Evolutionary conservation across 2,113 vertebrate genomes (phyloP).

Genomic region (Dermatemys mawii): DNA sequence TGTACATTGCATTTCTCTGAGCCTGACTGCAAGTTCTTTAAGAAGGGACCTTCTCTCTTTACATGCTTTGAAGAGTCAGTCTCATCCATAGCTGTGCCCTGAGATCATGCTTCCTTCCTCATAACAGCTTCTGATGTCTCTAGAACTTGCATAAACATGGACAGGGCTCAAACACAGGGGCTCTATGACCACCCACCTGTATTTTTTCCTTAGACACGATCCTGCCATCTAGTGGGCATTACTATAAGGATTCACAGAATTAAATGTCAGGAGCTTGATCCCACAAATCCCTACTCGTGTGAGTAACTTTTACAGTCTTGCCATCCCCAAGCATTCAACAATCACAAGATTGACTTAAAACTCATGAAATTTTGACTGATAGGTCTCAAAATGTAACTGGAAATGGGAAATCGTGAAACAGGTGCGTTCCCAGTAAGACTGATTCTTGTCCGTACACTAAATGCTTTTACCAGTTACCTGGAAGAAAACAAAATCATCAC

Average conservation of each 20-base stretch:
- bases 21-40: neutral
- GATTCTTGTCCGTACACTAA: too few species aligned
- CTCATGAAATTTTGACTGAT: rapidly evolving
- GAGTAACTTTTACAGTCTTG: neutral
- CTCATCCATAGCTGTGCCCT: neutral
- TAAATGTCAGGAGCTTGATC: neutral
- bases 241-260: neutral
- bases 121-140: neutral
- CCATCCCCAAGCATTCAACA: neutral
- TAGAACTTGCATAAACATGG: neutral
- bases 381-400: neutral
- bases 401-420: neutral
- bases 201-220: neutral
- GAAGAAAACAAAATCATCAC: too few species aligned
- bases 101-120: neutral
- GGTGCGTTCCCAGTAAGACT: too few species aligned
- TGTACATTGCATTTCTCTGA: neutral
- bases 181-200: neutral
- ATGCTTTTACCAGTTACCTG: too few species aligned
- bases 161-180: neutral
- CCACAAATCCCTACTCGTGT: neutral
- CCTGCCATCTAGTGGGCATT: neutral
- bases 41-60: neutral
- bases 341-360: neutral
- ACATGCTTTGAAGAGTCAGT: neutral